Percentiles rank a stretch among this genome's conserved stretches.
Conservation (phyloP, 2,797 vertebrate genomes). For the Gallinago nigripennis region DNA sequence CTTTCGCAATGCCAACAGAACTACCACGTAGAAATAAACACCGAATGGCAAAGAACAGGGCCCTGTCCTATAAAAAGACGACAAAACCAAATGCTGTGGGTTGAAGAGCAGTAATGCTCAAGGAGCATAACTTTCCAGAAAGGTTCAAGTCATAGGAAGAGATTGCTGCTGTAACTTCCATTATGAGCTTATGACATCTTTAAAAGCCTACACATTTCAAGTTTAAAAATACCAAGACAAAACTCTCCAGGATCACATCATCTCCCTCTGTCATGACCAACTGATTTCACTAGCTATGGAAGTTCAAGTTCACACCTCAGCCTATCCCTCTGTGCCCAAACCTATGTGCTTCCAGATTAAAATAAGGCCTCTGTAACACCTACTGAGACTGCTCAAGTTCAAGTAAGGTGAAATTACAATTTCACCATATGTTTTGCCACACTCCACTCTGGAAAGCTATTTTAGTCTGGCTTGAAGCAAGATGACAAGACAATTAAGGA, state of each 20-base stretch:
- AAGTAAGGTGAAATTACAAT: conserved; percentile 45
- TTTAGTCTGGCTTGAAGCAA: conserved; percentile 41
- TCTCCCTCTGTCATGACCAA: not conserved
- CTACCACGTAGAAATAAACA: not conserved
- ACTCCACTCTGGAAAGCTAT: conserved; percentile 38
- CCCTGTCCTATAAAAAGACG: not conserved
- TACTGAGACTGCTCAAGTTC: conserved; percentile 33
- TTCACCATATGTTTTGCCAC: conserved; percentile 50
- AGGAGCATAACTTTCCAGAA: not conserved
- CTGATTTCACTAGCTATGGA: not conserved
- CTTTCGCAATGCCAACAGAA: not conserved
- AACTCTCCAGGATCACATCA: not conserved
- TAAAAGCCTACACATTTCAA: not conserved
- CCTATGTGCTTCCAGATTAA: not conserved
- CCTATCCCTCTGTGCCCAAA: not conserved
- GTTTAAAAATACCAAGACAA: conserved; percentile 22
- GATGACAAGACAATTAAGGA: conserved; percentile 50
- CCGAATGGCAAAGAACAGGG: not conserved
- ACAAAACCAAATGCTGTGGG: not conserved
- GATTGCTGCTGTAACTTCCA: not conserved
- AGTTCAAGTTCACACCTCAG: conserved; percentile 31
- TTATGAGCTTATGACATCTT: not conserved
- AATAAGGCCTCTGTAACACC: conserved; percentile 1
- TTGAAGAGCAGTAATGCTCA: not conserved
- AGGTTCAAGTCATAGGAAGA: not conserved